Conservation (phyloP, 2,888 invertebrate species). For the Caradrina clavipalpis region DNA sequence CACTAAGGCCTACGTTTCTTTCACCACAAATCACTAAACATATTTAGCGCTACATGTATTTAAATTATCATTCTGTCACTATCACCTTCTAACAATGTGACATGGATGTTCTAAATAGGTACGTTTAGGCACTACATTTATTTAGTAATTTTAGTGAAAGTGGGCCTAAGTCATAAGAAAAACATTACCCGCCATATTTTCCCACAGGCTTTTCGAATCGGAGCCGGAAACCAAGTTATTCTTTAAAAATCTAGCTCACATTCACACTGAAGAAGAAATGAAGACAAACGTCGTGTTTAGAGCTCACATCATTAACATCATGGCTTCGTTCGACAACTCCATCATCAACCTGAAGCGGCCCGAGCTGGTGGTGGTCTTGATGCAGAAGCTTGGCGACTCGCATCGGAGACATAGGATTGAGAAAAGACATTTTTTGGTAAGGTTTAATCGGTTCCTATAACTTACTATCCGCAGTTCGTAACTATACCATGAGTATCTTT, state of each 20-base stretch:
- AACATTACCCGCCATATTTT: not conserved
- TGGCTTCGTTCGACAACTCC: constrained; percentile 75
- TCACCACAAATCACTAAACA: too few relatives aligned
- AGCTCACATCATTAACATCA: constrained; percentile 80
- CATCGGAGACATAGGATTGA: constrained; percentile 72
- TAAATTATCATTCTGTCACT: too few relatives aligned
- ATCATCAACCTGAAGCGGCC: constrained; percentile 76
- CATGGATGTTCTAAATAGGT: too few relatives aligned
- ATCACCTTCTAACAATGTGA: too few relatives aligned
- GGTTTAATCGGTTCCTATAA: constrained; percentile 35
- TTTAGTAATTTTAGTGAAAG: too few relatives aligned
- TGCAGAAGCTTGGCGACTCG: constrained; percentile 79
- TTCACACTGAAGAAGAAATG: constrained; percentile 69
- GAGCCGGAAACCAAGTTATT: constrained; percentile 74
- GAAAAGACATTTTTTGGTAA: constrained; percentile 77
- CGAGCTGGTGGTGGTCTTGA: constrained; percentile 76
- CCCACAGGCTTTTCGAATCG: constrained; percentile 72
- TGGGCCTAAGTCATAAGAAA: not conserved
- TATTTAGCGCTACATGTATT: too few relatives aligned
- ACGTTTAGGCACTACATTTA: too few relatives aligned
- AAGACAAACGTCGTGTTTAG: constrained; percentile 71
- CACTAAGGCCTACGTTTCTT: too few relatives aligned
- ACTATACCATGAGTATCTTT: too few relatives aligned
- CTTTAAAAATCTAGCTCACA: constrained; percentile 74
- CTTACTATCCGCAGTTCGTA: not conserved